Base-by-base conservation (phyloP, 2,888 invertebrate genomes). In the Drosophila prolongata region DNA sequence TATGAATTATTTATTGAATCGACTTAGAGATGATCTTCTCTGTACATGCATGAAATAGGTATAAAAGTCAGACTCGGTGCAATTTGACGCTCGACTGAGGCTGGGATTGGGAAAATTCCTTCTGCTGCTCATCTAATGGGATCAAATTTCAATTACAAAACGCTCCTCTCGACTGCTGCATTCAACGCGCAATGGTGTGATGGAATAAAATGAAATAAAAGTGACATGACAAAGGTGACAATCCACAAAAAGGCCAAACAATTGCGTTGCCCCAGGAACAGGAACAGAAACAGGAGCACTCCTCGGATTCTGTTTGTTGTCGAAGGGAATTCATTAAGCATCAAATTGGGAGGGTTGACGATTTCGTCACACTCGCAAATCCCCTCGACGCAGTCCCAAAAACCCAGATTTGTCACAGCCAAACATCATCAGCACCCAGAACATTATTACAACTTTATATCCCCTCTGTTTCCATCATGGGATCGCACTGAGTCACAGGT, bases 131-230 rank as follows among this genome's bases (percentile, higher is more conserved):
- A 89, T 82, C 80, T 86, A 87, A 86, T 79, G 80, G 86, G 77
- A 87, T 90, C 90, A 89, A 88, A 90, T 90, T 90, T 90, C 90
- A 90, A 90, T 90, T 90, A 89, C 87, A 90, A 87, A 90, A 84
- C 89, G 59, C 85, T 83, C 71, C 73, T 69, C 77, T 76, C 76
- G 61, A 68, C 55, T 64, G 71, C 52, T 64, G 71, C 53, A 59
- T 77, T 72, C 69, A 73, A 65, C 78, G 69, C 79, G 66, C 60
- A 42, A 62, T 83, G 78, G 61, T 76, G 79, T 78, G 80, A 80
- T 82, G 54, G 38, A 54, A 65, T 65, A 73, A 67, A 77, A 82
- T 54, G 65, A 54, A 66, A 62, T 62, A 83, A 84, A 81, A 78
- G 77, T 80, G 85, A 79, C 84, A 84, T 75, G 83, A 85, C 79